Conservation (phyloP, 2,113 vertebrate genomes). For the Microcebus lehilahytsara region DNA sequence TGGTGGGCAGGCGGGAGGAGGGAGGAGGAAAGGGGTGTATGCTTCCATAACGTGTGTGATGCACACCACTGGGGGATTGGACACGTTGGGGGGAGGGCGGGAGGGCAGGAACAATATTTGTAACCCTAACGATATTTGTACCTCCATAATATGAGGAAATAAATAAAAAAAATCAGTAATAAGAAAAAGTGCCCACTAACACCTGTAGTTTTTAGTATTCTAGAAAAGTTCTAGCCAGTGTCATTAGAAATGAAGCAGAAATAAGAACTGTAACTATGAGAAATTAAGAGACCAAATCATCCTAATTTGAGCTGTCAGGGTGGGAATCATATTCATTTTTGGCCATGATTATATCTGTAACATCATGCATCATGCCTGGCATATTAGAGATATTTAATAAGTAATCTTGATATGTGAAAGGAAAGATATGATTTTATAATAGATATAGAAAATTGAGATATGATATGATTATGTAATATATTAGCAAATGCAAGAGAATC, state of each 20-base stretch:
- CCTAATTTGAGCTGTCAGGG: not conserved
- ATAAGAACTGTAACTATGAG: conserved; percentile 1
- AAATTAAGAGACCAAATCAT: not conserved
- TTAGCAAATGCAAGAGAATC: conserved; percentile 20
- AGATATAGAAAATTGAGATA: not conserved
- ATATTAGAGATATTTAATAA: not conserved
- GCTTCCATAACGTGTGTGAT: no score
- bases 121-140: no score
- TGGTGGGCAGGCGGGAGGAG: no score
- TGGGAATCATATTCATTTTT: conserved; percentile 12
- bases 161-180: not conserved
- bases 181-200: not conserved
- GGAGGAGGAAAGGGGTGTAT: no score
- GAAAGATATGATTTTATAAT: conserved; percentile 1
- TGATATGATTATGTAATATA: not conserved
- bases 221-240: not conserved
- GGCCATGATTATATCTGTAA: not conserved
- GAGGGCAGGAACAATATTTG: no score
- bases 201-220: not conserved
- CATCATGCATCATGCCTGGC: not conserved
- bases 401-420: conserved; percentile 2
- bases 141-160: no score
- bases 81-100: no score
- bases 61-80: no score
- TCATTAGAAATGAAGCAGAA: conserved; percentile 29